Base-by-base conservation (phyloP, 2,797 vertebrate species). In the Pangasius sanitwongsei region DNA sequence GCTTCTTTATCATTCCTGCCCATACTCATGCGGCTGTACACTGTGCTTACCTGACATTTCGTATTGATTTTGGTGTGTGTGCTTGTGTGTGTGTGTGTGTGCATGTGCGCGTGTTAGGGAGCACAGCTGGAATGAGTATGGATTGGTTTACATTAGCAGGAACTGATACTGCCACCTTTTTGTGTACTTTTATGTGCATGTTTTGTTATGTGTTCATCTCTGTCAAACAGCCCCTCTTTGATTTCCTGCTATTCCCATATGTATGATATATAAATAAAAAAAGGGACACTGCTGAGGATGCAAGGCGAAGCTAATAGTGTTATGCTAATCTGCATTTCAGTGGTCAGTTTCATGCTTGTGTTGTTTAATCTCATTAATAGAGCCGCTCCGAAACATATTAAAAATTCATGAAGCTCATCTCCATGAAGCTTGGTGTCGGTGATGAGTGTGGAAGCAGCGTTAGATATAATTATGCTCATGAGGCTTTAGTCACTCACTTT, bases 281-380 rank as follows among this genome's bases (percentile, higher is more conserved):
- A 85, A 72, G 48, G 50, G 7, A 57, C 53, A 50, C 44, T 31
- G 83, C n/a, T 34, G 7, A 70, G 44, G 48, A 70, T 50, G n/a
- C 65, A 31, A 31, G 28, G 3, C 6, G 48, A 15, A 25, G 18
- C 34, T 48, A 72, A 18, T 61, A 78, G 20, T 63, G 28, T 63
- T 28, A 37, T 63, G 67, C 69, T 89, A 83, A 90, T 90, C 70
- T 91, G 57, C 72, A 85, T 88, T 90, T 85, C 81, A 86, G 83
- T 53, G 70, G 57, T 63, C 87, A 89, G 57, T 67, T 87, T 48
- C 41, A 13, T 78, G 37, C 81, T 63, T 13, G 23, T 48, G 44
- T 75, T 83, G 89, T 91, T 87, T 72, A 80, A 82, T 89, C 53
- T 41, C 55, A 84, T 61, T 86, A 88, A 91, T 81, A n/a, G 18